These are phyloP conservation scores for Drosophila melanogaster DNA, from an alignment of 1,140 invertebrate genomes.

Conservation along the genomic window Release_6_plus_ISO1_MT NT_037436.4:18707001-18707500, in stretches of 20 bases:
- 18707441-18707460: constrained; percentile 11
- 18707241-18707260: too few relatives aligned
- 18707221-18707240: too few relatives aligned
- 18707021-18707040: not conserved
- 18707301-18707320: not conserved
- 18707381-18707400: constrained; percentile 29
- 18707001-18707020: not conserved
- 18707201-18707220: too few relatives aligned
- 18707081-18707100: not conserved
- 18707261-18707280: too few relatives aligned
- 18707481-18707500: constrained; percentile 37
- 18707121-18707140: not conserved
- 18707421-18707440: constrained; percentile 9
- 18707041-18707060: not conserved
- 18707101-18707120: not conserved
- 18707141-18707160: too few relatives aligned
- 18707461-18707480: constrained; percentile 19
- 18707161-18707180: not conserved
- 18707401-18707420: constrained; percentile 26
- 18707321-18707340: not conserved
- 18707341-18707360: not conserved
- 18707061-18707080: not conserved
- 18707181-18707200: not conserved
- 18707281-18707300: not conserved
- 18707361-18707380: constrained; percentile 45